A percentile compares a stretch with the other conserved stretches of the same genome.
These are phyloP conservation scores for Microcebus griseorufus DNA, from an alignment of 2,113 vertebrate genomes.

Conservation along the genomic window DNA sequence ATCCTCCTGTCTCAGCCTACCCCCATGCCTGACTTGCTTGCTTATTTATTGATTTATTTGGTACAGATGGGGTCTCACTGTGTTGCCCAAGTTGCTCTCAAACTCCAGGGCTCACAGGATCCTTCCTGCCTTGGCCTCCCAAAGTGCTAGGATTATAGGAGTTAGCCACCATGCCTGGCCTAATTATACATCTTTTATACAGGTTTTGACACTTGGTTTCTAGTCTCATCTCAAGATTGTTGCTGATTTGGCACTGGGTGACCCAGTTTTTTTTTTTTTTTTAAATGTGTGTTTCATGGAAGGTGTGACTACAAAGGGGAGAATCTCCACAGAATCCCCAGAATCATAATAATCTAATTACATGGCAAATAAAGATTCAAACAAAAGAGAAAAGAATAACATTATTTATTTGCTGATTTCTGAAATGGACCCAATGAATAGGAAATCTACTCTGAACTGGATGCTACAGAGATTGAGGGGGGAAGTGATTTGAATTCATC, in stretches of 20 bases:
- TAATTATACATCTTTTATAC: not conserved
- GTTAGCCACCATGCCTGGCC: no score
- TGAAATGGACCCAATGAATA: not conserved
- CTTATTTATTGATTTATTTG: no score
- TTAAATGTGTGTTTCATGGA: not conserved
- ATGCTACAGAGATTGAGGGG: not conserved
- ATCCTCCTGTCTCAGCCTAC: no score
- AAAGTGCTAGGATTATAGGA: no score
- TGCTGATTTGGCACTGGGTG: not conserved
- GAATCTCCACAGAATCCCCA: not conserved
- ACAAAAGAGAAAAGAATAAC: slow-evolving; percentile 28
- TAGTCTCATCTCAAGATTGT: slow-evolving; percentile 8
- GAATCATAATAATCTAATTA: slow-evolving; percentile 26
- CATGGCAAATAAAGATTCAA: slow-evolving; percentile 26
- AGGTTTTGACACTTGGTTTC: not conserved
- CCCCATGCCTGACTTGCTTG: no score
- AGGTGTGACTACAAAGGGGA: slow-evolving; percentile 20
- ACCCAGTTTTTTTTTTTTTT: not conserved
- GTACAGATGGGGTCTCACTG: no score
- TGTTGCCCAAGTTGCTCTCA: no score
- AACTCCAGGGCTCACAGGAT: no score
- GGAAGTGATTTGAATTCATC: slow-evolving; percentile 36
- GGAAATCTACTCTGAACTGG: not conserved
- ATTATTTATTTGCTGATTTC: slow-evolving; percentile 31
- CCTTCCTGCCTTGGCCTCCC: no score